Base-by-base conservation (phyloP, 2,113 vertebrate species). In the crab-eating macaque (Macaca fascicularis) region DNA sequence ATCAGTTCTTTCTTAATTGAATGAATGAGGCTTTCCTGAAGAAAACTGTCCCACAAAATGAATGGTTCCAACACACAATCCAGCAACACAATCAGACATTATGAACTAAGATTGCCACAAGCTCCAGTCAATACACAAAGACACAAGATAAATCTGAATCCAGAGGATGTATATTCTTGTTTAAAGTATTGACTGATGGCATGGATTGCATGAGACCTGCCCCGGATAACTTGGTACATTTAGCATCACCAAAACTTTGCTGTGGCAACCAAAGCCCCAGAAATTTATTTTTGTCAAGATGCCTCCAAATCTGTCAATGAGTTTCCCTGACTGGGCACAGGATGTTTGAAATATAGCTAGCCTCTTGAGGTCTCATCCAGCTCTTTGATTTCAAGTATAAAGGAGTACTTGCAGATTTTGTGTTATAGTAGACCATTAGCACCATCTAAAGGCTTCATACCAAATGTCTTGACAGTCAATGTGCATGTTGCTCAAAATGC, bases 381-480 rank as follows among this genome's bases (percentile, higher is more conserved):
- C 32, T 38, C 19, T 52, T 75, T 82, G 70, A 96, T 93, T 96
- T 72, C 69, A 9, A 93, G 64, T 25, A 87, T 59, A 48, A 64
- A 86, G 80, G 38, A 76, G 22, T 67, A 50, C 27, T 27, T 86
- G 55, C 74, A 93, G 67, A n/a, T 30, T 75, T 22, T 93, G 23
- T 67, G 9, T 90, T 94, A 64, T 27, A 76, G 88, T 0, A 89
- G 98, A 97, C 13, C 94, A 72, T 87, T 96, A 98, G 98, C 98
- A 97, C 98, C 98, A 98, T 95, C 98, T 98, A 98, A 98, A 98
- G 98, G 98, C 90, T 93, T 80, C 43, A 91, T 64, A 79, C 88
- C 78, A 90, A 88, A 96, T 64, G 61, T 92, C 75, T 82, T 96
- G 61, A 30, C 61, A 32, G 43, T 25, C 20, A 69, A 40, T 1